phyloP scores from a whole-genome alignment of 2,888 invertebrate species.

The Eupelmus urozonus region DNA sequence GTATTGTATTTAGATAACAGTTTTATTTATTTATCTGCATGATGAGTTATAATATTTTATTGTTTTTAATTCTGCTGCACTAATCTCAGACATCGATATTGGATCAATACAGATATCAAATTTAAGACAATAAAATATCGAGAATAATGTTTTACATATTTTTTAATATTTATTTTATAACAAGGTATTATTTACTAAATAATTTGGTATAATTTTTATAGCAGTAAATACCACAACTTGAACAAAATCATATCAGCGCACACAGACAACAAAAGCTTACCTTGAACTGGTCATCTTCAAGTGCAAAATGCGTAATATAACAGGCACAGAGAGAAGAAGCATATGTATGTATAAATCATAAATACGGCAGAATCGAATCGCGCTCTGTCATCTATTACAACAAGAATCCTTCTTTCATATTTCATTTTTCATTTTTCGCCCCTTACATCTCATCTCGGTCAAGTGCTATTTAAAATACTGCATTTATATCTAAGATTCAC shows the following conservation, averaged over 20 bases:
- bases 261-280: slow-evolving; percentile 45
- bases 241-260: slow-evolving; percentile 29
- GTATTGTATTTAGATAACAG: no score
- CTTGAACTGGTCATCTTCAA: slow-evolving; percentile 31
- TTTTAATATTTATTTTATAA: no score
- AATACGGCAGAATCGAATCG: slow-evolving; percentile 42
- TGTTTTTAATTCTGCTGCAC: no score
- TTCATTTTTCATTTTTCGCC: slow-evolving; percentile 20
- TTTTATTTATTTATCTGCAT: no score
- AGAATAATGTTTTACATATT: no score
- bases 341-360: slow-evolving; percentile 24
- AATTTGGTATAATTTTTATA: no score
- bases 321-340: slow-evolving; percentile 31
- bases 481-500: slow-evolving; percentile 31
- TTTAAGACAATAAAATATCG: no score
- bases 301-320: slow-evolving; percentile 17
- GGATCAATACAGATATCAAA: no score
- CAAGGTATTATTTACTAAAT: no score
- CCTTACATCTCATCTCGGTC: slow-evolving; percentile 23
- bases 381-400: slow-evolving; percentile 38
- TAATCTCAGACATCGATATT: no score
- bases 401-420: slow-evolving; percentile 1
- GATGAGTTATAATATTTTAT: no score
- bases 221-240: not conserved
- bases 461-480: slow-evolving; percentile 22